phyloP scores from a whole-genome alignment of 1,140 invertebrate genomes.

The Brachionus asplanchnoidis region DNA sequence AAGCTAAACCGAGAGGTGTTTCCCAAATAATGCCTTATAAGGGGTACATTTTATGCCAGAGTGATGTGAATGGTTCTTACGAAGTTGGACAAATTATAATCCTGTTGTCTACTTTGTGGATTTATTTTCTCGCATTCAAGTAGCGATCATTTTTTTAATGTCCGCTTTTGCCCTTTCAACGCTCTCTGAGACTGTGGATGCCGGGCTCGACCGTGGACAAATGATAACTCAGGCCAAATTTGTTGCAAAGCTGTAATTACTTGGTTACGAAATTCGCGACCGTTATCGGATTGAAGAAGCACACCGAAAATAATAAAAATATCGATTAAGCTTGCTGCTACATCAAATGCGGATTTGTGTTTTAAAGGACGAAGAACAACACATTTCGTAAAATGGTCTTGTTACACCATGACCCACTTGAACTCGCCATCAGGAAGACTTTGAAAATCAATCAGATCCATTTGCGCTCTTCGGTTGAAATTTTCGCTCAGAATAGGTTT shows the following conservation, averaged over 20 bases:
- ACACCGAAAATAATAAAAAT: constrained; percentile 44
- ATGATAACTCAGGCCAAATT: too few species aligned
- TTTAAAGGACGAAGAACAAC: background rate
- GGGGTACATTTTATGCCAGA: too few species aligned
- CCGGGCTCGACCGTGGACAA: too few species aligned
- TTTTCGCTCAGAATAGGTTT: constrained; percentile 34
- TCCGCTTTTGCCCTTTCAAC: too few species aligned
- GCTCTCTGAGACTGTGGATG: too few species aligned
- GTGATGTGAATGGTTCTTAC: too few species aligned
- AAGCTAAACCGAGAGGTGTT: too few species aligned
- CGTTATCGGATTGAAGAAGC: constrained; percentile 46
- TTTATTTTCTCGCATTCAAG: too few species aligned
- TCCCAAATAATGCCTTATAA: too few species aligned
- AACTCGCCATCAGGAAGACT: constrained; percentile 38
- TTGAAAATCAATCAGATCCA: constrained; percentile 44
- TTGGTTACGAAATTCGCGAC: constrained; percentile 44
- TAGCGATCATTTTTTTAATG: too few species aligned
- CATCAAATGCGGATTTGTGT: constrained; percentile 1
- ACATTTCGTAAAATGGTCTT: constrained; percentile 45
- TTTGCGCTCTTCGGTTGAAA: constrained; percentile 42
- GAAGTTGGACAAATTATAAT: too few species aligned
- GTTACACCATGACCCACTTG: constrained; percentile 45
- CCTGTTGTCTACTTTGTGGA: too few species aligned
- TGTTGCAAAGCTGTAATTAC: constrained; percentile 44
- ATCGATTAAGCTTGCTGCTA: constrained; percentile 27